Evolutionary conservation across 2,113 vertebrate genomes (phyloP), one percentile per base, ranked within the genome.

Genomic region (Menura novaehollandiae): DNA sequence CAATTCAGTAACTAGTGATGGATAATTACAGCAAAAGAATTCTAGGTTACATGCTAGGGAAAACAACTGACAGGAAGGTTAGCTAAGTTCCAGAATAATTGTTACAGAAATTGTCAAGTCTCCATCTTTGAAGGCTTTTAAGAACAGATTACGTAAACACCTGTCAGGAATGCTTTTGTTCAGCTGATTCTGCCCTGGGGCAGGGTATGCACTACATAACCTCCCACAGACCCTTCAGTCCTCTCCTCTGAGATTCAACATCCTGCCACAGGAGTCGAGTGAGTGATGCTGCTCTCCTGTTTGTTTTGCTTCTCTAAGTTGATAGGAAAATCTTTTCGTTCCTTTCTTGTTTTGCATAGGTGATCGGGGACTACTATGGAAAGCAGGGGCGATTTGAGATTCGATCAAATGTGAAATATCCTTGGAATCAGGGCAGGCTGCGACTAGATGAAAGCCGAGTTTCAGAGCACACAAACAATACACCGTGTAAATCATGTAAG

Each of bases 401-500:
- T 73, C 95, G 99, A 67, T 98, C 99, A 2, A 98, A 98, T 47
- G 98, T 99, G 96, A 99, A 98, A 83, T 97, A 99, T 97, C 98
- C 98, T 52, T 97, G 98, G 98, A 98, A 96, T 60, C 96, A 97
- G 0, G 96, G 98, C 84, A 98, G 97, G 71, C 94, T 98, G 92
- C 96, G 96, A 62, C 79, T 97, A 55, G 98, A 98, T 51, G 97
- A 98, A 93, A 97, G 96, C 82, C 95, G 96, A 79, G 55, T 91
- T 33, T 92, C 96, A 32, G 98, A 98, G 83, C 96, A 97, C 11
- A 66, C 98, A 11, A 98, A 98, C 91, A 97, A 97, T 41, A 95
- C 97, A n/a, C 97, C 98, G 0, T 99, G 99, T 77, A 98, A 99
- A 98, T 98, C 99, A 97, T 99, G 99, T 99, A 99, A 99, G 98